A percentile compares a stretch with the other conserved stretches of the same genome.
Evolutionary conservation across 35 echinoderm and acorn worm species (phyloP).

Genomic region (Patiria miniata): DNA sequence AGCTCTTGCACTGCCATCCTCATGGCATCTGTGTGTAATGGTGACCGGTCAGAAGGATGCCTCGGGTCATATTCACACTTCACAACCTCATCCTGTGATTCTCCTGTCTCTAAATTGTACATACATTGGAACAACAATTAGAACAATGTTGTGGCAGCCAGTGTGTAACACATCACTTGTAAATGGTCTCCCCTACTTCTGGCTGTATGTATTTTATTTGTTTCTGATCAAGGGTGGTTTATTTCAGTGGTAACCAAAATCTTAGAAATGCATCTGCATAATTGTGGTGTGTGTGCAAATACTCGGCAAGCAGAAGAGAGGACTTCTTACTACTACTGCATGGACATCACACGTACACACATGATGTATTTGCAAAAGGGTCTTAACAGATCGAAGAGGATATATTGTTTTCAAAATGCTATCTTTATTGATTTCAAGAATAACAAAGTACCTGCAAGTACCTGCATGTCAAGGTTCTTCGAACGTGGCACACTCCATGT

Average conservation of each 20-base stretch:
- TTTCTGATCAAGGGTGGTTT: not conserved
- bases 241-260: not conserved
- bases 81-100: not conserved
- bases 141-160: no score
- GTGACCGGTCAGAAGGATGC: not conserved
- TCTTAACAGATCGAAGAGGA: not conserved
- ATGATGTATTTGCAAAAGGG: not conserved
- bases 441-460: not conserved
- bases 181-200: no score
- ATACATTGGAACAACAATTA: not conserved
- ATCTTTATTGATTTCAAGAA: not conserved
- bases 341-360: no score
- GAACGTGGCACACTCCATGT: not conserved
- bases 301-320: not conserved
- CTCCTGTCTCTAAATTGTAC: not conserved
- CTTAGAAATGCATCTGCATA: not conserved
- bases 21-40: not conserved
- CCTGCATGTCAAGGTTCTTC: not conserved
- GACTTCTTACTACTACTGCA: no score
- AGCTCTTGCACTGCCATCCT: not conserved
- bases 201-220: not conserved
- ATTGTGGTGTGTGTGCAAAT: not conserved
- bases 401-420: not conserved
- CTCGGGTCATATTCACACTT: not conserved
- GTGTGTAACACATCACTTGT: no score